These are phyloP conservation scores for Hetaerina titia DNA, from an alignment of 2,888 invertebrate species.

Conservation along the genomic window DNA sequence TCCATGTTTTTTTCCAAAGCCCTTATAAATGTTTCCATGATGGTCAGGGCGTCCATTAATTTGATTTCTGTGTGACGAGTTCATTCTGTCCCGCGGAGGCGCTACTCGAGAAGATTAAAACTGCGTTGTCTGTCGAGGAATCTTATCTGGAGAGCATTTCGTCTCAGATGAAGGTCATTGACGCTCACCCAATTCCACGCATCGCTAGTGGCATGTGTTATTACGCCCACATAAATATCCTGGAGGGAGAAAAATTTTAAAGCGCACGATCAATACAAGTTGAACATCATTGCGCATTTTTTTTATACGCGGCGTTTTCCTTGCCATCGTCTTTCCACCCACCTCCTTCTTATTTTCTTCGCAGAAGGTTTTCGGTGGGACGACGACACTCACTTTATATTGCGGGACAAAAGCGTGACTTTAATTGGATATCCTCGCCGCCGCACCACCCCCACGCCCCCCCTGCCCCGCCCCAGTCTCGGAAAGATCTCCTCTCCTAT, in stretches of 20 bases:
- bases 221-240: not conserved
- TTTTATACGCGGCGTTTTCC: no score
- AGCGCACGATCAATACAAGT: not conserved
- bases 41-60: no score
- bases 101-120: not conserved
- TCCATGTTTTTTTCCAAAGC: no score
- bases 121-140: not conserved
- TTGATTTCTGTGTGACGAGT: not conserved
- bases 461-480: not conserved
- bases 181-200: not conserved
- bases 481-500: not conserved
- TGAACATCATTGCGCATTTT: not conserved
- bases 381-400: not conserved
- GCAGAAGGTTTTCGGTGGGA: no score
- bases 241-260: not conserved
- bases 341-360: no score
- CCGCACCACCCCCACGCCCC: not conserved
- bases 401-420: not conserved
- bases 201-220: not conserved
- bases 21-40: no score
- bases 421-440: not conserved
- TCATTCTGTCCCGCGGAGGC: not conserved
- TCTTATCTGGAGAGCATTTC: not conserved
- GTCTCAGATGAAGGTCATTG: slow-evolving; percentile 1
- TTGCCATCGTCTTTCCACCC: no score